phyloP scores from a whole-genome alignment of 2,888 invertebrate genomes.

The Eustalomyia histrio region DNA sequence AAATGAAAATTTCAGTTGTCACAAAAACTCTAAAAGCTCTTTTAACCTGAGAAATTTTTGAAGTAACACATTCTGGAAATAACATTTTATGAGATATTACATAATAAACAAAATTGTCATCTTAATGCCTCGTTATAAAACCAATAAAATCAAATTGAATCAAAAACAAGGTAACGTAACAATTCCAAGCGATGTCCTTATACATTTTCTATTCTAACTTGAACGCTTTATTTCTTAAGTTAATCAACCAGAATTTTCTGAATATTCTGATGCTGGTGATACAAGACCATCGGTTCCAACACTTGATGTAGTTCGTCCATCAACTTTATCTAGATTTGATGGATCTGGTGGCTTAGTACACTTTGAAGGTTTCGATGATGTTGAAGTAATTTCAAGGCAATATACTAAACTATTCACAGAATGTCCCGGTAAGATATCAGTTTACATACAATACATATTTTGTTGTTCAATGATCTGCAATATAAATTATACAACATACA shows the following conservation, averaged over 20 bases:
- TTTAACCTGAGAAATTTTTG: no score
- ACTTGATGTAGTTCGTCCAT: background rate
- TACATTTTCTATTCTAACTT: no score
- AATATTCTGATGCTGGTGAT: background rate
- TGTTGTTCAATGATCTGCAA: no score
- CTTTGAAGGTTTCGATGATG: conserved; percentile 40
- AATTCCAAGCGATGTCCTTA: no score
- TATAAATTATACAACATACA: no score
- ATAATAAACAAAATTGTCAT: background rate
- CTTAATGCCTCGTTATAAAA: conserved; percentile 31
- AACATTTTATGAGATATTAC: no score
- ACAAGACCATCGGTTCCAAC: conserved; percentile 24
- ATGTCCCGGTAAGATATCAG: conserved; percentile 12
- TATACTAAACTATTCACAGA: background rate
- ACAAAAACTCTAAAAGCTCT: no score
- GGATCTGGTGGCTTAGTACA: conserved; percentile 8
- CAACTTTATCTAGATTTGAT: background rate
- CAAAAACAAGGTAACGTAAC: conserved; percentile 9
- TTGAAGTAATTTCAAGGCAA: conserved; percentile 10
- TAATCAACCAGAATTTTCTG: background rate
- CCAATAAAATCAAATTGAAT: conserved; percentile 13
- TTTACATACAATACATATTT: no score
- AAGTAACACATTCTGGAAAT: no score
- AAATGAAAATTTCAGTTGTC: no score
- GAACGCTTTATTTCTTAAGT: background rate